Evolutionary conservation across 2,113 vertebrate genomes (phyloP), one percentile per base, ranked within the genome.

Genomic region (Paratilapia polleni): DNA sequence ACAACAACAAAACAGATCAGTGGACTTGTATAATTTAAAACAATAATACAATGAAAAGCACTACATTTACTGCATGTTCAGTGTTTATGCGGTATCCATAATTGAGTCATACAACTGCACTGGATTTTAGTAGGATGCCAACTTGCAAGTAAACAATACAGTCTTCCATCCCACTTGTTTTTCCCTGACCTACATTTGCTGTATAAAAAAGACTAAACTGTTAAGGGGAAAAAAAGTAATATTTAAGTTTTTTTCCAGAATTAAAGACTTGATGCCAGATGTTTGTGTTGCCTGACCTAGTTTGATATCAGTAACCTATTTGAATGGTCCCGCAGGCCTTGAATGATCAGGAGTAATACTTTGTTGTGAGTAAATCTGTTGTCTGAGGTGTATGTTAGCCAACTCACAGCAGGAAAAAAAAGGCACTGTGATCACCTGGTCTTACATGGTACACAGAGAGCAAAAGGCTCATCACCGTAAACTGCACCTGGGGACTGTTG

Each of bases 71-170:
- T 49, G 14, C 47, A 17, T 49, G 15, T 49, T 49, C 14, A 14
- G 43, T 15, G 13, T 15, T 15, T 47, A 5, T 47, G 4, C 14
- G 15, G 4, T 47, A 47, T 47, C 15, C 14, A 49, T 49, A 49
- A 49, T 6, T 17, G 47, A 49, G 6, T 49, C 47, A 2, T 73
- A 11, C 52, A 54, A 54, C 24, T 0, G 26, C 20, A 47, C 0
- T 54, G 68, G 47, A 20, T 70, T 70, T 26, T 49, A 19, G 15
- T 0, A 47, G 24, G 17, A 52, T 52, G 26, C 24, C 49, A 20
- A 28, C 6, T 31, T 19, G 28, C 28, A 47, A 31, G 28, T 26
- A 73, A 73, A 73, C 5, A 70, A 26, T 52, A 11, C 41, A 0
- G 41, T 49, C 15, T 24, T 15, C 24, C 4, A 17, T 52, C 26